A percentile compares a stretch with the other conserved stretches of the same genome.
phyloP scores from a whole-genome alignment of 2,888 invertebrate species.

The Byasa hedistus region DNA sequence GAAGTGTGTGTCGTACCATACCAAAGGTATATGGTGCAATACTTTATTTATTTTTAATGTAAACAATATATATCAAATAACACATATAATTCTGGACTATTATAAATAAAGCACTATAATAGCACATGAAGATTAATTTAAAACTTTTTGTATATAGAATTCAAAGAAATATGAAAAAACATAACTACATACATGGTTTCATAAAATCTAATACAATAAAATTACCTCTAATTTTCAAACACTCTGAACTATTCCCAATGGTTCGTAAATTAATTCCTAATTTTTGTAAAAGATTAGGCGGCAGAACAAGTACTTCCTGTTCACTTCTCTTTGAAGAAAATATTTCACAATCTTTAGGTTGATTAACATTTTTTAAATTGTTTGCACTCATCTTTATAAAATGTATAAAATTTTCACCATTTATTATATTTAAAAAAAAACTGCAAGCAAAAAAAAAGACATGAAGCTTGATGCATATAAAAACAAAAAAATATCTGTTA shows the following conservation, averaged over 20 bases:
- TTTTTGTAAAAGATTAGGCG: slow-evolving; percentile 68
- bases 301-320: slow-evolving; percentile 63
- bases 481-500: not conserved
- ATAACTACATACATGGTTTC: not conserved
- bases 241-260: slow-evolving; percentile 36
- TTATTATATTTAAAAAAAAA: not conserved
- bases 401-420: not conserved
- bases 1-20: too few species aligned
- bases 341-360: slow-evolving; percentile 14
- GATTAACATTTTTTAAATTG: slow-evolving; percentile 28
- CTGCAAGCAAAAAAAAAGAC: slow-evolving; percentile 17
- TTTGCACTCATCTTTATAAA: slow-evolving; percentile 31
- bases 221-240: slow-evolving; percentile 27
- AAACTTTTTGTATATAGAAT: too few species aligned
- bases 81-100: too few species aligned
- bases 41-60: too few species aligned
- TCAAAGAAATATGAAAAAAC: not conserved
- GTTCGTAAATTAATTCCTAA: slow-evolving; percentile 64
- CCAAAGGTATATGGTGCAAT: too few species aligned
- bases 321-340: slow-evolving; percentile 28
- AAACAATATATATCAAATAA: too few species aligned
- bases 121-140: too few species aligned
- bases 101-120: too few species aligned
- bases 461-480: not conserved
- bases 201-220: not conserved